Evolutionary conservation across 2,797 vertebrate genomes (phyloP).

Genomic region (Smutsia temminckii): DNA sequence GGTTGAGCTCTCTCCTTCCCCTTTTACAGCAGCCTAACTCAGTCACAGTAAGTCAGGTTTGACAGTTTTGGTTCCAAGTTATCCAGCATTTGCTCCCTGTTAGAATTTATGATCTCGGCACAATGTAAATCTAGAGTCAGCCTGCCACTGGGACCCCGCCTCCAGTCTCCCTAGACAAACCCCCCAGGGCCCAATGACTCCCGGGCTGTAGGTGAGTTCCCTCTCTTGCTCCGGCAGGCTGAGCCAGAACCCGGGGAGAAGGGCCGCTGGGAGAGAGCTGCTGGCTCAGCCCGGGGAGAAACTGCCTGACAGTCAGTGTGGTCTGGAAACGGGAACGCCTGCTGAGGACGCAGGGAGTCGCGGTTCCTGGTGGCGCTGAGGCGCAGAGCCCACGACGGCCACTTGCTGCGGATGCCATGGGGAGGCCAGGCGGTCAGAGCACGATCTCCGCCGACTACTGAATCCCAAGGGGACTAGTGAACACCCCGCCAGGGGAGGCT

Average conservation of each 20-base stretch:
- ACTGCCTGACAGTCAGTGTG: background rate
- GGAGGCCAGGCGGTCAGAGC: background rate
- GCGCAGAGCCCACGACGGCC: background rate
- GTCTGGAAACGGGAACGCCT: slow-evolving; percentile 40
- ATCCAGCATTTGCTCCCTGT: background rate
- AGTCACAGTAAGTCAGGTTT: background rate
- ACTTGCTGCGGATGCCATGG: background rate
- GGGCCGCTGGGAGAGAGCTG: slow-evolving; percentile 24
- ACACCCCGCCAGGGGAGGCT: background rate
- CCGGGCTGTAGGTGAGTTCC: background rate
- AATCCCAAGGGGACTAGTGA: background rate
- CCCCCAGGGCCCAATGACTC: background rate
- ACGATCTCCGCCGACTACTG: background rate
- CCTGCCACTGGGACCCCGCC: background rate
- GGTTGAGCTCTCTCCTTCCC: background rate
- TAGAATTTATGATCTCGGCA: background rate
- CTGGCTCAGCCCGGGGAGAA: slow-evolving; percentile 53
- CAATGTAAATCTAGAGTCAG: background rate
- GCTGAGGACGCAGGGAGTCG: background rate
- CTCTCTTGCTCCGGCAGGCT: background rate
- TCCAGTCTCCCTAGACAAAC: background rate
- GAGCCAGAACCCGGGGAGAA: slow-evolving; percentile 33
- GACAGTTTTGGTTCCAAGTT: background rate
- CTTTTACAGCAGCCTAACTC: background rate
- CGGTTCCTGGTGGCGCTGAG: background rate